Conservation (phyloP, 1,140 invertebrate genomes). For the Diabrotica undecimpunctata region DNA sequence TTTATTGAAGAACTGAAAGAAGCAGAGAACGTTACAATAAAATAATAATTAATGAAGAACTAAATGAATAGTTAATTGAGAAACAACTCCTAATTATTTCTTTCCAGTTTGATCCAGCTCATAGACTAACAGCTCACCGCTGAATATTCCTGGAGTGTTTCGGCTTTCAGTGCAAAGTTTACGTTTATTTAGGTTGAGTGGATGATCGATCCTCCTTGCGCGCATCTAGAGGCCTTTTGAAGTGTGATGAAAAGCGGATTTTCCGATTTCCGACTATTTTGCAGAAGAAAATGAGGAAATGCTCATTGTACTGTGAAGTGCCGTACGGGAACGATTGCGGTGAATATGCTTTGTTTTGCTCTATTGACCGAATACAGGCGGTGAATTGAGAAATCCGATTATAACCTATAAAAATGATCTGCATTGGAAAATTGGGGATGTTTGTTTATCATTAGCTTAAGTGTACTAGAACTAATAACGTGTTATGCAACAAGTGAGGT, state of each 20-base stretch:
- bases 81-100: no score
- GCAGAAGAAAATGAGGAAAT: conserved; percentile 6
- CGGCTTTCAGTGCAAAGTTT: conserved; percentile 6
- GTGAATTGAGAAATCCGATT: background rate
- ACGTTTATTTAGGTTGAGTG: conserved; percentile 18
- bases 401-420: conserved; percentile 1
- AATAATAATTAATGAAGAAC: no score
- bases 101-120: no score
- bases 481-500: no score
- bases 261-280: conserved; percentile 2
- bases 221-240: conserved; percentile 4
- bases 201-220: conserved; percentile 10
- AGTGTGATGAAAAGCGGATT: conserved; percentile 9
- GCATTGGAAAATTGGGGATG: background rate
- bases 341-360: background rate
- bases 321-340: background rate
- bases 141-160: background rate
- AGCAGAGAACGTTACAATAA: no score
- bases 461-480: no score
- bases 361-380: background rate
- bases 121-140: no score
- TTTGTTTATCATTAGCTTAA: no score
- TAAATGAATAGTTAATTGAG: no score
- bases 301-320: conserved; percentile 6
- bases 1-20: no score